Base-by-base conservation (phyloP, 2,888 invertebrate genomes). In the Halocaridina rubra region DNA sequence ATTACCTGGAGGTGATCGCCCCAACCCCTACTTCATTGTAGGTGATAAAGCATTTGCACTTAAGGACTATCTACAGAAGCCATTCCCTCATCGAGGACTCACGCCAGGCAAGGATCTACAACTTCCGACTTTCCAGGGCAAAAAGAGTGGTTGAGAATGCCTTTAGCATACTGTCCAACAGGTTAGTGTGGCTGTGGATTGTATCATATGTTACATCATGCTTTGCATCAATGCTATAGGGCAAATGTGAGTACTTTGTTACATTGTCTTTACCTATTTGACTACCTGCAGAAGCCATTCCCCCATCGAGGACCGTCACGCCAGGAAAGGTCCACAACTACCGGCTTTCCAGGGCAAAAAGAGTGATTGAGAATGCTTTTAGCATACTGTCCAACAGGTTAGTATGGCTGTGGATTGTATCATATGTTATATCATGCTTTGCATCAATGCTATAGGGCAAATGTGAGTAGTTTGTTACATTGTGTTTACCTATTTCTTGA, bases 381-480 rank as follows among this genome's bases (percentile, higher is more conserved):
- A 13, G 39, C 94, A 98, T 94, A 92, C 98, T 94, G 87, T 98
- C 94, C 84, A 98, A 95, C 95, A 95, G 90, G 0, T 90, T 86
- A 7, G 10, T 7, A 33, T 5, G 32, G 3, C 19, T 61, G 61
- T 13, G 61, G 7, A 61, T 61, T 61, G 19, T 61, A 61, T 61
- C 61, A n/a, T 61, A 61, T 7, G 61, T 61, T 61, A 61, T 61
- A 61, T 61, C 39, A 61, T 61, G 61, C 7, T 61, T n/a, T 61
- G 19, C 61, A 61, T 61, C 61, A 61, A 61, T 13, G 19, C 19
- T 61, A 61, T 61, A 61, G 19, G 61, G 61, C 19, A 61, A 61
- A 61, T 61, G 61, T 13, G 19, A 8, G 39, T 39, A 39, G 7
- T 7, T 39, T 7, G 16, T 61, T 61, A 19, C 61, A 61, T 61